Conservation (phyloP, 2,888 invertebrate genomes). For the Gortyna flavago region DNA sequence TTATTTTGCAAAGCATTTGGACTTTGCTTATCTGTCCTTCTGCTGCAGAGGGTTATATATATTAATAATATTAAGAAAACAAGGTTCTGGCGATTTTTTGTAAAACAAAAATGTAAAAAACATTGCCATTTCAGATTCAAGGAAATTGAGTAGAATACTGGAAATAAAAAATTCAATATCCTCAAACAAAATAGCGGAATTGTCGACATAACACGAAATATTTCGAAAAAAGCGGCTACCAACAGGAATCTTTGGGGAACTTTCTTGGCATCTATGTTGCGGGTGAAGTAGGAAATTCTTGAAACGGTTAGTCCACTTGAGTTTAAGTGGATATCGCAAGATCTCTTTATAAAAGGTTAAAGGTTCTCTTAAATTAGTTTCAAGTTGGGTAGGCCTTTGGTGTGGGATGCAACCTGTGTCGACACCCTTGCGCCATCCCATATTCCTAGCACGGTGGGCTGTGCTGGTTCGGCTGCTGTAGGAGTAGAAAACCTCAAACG, state of each 20-base stretch:
- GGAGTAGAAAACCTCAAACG: too few relatives aligned
- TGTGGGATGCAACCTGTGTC: too few relatives aligned
- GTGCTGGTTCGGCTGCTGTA: too few relatives aligned
- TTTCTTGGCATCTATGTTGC: slow-evolving; percentile 8
- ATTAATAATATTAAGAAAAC: background rate
- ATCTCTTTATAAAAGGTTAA: background rate
- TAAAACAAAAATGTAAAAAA: background rate
- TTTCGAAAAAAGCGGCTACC: slow-evolving; percentile 18
- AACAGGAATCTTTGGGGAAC: slow-evolving; percentile 6
- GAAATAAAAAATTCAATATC: slow-evolving; percentile 8
- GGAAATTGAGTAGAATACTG: background rate
- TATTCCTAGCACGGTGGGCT: too few relatives aligned
- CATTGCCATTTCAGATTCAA: background rate
- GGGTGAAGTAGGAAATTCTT: slow-evolving; percentile 16
- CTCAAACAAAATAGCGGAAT: slow-evolving; percentile 7
- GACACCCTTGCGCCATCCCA: too few relatives aligned
- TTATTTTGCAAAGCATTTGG: too few relatives aligned
- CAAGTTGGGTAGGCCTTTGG: too few relatives aligned
- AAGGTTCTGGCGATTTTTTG: background rate
- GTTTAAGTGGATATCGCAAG: slow-evolving; percentile 3
- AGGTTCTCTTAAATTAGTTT: background rate
- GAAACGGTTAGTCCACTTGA: slow-evolving; percentile 10
- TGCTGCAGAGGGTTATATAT: too few relatives aligned
- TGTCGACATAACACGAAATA: slow-evolving; percentile 13
- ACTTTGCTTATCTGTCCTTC: too few relatives aligned